A percentile compares a stretch with the other conserved stretches of the same genome.
Evolutionary conservation across 2,888 invertebrate species (phyloP).

Genomic region (Temnothorax ravouxi): DNA sequence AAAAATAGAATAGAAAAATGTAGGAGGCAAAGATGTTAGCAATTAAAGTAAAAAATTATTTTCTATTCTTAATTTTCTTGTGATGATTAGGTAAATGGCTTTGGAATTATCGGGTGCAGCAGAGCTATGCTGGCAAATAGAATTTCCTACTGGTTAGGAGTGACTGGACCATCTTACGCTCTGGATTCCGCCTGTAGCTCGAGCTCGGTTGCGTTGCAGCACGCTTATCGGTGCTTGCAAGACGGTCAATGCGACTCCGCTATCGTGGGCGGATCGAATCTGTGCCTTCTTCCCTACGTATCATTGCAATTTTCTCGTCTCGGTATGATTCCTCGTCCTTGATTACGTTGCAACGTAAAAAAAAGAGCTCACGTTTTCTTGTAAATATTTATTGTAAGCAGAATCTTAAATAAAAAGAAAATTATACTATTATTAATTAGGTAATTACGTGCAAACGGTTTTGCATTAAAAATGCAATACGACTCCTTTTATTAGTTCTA

Average conservation of each 20-base stretch:
- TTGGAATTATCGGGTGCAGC: conserved; percentile 92
- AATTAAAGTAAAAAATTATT: not conserved
- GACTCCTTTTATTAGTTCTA: not conserved
- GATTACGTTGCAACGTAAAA: not conserved
- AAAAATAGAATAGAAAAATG: not conserved
- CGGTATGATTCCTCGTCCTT: conserved; percentile 79
- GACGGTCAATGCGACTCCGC: conserved; percentile 95
- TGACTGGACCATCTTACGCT: conserved; percentile 95
- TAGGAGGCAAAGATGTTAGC: not conserved
- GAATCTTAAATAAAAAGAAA: not conserved
- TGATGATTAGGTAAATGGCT: conserved; percentile 86
- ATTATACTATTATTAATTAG: not conserved
- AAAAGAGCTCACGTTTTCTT: not conserved
- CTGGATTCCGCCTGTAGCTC: conserved; percentile 99
- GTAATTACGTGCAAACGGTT: not conserved
- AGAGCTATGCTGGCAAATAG: conserved; percentile 97
- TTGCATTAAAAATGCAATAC: not conserved
- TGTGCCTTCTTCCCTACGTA: conserved; percentile 95
- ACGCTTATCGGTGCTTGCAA: conserved; percentile 92
- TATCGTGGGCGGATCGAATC: conserved; percentile 95
- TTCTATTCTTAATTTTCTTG: not conserved
- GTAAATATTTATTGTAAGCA: not conserved
- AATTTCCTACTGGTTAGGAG: conserved; percentile 95
- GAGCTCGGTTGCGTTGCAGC: conserved; percentile 94
- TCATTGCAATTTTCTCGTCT: conserved; percentile 94